These are phyloP conservation scores for Mechanitis messenoides DNA, from an alignment of 2,888 invertebrate species.

Conservation along the genomic window DNA sequence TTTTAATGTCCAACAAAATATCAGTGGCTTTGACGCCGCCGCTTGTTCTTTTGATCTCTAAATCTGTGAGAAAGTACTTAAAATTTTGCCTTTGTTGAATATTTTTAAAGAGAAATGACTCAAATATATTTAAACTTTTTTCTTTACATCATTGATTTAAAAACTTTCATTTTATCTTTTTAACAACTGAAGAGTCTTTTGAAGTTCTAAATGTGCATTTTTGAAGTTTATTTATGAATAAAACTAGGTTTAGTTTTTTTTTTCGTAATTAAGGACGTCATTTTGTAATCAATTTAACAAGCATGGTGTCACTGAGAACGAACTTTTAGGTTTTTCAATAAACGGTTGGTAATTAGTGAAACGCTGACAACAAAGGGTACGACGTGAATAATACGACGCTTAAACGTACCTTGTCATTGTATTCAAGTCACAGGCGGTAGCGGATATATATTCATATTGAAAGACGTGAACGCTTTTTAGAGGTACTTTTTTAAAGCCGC, in stretches of 20 bases:
- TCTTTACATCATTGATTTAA: neutral
- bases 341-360: constrained; percentile 29
- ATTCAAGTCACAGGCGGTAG: constrained; percentile 4
- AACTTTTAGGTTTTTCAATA: constrained; percentile 26
- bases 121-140: neutral
- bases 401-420: constrained; percentile 18
- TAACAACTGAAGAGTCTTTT: too few relatives aligned
- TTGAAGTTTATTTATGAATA: too few relatives aligned
- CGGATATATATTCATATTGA: neutral
- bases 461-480: too few relatives aligned
- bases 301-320: constrained; percentile 5
- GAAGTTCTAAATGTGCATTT: too few relatives aligned
- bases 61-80: neutral
- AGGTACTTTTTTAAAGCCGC: too few relatives aligned
- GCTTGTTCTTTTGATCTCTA: constrained; percentile 5
- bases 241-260: too few relatives aligned
- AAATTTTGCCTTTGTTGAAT: neutral
- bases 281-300: constrained; percentile 7
- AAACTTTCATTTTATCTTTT: too few relatives aligned
- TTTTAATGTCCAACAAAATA: constrained; percentile 1
- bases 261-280: neutral
- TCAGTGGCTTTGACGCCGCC: neutral
- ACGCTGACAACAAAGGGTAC: constrained; percentile 29
- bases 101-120: neutral
- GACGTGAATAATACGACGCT: constrained; percentile 18